Evolutionary conservation across 2,797 vertebrate species (phyloP), one percentile per base, ranked within the genome.

Genomic region (Sparus aurata): DNA sequence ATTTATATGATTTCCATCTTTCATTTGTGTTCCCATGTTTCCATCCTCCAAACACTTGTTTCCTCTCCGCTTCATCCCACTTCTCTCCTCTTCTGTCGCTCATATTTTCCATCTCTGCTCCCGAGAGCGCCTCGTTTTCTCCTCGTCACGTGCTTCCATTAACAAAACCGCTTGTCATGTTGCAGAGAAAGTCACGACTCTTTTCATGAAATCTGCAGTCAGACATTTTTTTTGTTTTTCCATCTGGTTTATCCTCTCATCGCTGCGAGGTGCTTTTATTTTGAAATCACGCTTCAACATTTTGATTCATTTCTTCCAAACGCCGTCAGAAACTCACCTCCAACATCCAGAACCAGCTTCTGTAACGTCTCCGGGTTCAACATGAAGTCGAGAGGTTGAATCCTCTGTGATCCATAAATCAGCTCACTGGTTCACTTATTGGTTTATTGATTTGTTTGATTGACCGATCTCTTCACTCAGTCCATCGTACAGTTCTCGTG

Each of bases 101-200:
- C 85, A 75, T 49, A 65, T 63, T 88, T 91, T 89, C 89, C 85
- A n/a, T 41, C 61, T 27, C 27, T 46, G 43, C 5, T 34, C 62
- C 63, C 1, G 47, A 71, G 75, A 75, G 64, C 63, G 73, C 69
- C 20, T 65, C 55, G 0, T 25, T 69, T 20, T 70, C 81, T 65
- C 64, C 76, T 17, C 27, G 57, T 66, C 62, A 30, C 52, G 67
- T 34, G 27, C 82, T 76, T 75, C 73, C 70, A 71, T 75, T 78
- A 83, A 78, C 77, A 3, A 13, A 78, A 46, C 45, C 61, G 2
- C 75, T 59, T 5, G 20, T 75, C 76, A 41, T 64, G 70, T 65
- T 43, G 73, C 84, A 62, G 68, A 23, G 57, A 75, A 47, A 65
- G 63, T 77, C 66, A 61, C 70, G 5, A 41, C 65, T 71, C 53